A percentile compares a stretch with the other conserved stretches of the same genome.
Conservation (phyloP, 2,113 vertebrate genomes). For the Erythrocercus mccallii region DNA sequence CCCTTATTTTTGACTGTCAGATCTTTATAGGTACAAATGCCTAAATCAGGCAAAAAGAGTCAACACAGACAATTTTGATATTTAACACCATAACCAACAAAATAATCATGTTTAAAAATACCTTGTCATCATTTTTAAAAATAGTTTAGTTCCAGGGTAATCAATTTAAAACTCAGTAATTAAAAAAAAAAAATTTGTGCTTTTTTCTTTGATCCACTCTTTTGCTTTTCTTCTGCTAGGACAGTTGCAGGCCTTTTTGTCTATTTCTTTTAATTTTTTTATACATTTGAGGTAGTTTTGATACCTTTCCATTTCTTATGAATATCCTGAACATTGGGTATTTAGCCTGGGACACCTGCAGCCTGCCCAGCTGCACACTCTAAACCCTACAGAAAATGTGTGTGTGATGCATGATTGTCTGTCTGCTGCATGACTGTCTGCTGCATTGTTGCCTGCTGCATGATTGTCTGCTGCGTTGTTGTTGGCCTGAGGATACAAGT, state of each 20-base stretch:
- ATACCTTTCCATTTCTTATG: neutral
- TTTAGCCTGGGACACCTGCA: neutral
- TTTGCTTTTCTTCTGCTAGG: neutral
- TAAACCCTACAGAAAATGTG: neutral
- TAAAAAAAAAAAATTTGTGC: neutral
- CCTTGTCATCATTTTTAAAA: neutral
- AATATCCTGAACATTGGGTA: neutral
- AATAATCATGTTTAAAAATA: neutral
- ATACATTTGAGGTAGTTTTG: neutral
- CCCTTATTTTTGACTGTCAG: neutral
- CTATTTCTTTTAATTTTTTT: neutral
- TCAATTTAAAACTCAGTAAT: neutral
- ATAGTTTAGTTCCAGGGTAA: neutral
- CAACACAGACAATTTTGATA: neutral
- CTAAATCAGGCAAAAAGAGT: neutral
- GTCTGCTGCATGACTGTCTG: neutral
- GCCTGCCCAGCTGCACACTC: accelerated
- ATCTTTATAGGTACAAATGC: neutral
- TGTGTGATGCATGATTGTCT: neutral
- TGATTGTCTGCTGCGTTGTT: neutral
- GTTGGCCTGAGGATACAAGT: neutral
- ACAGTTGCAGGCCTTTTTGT: neutral
- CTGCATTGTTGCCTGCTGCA: neutral
- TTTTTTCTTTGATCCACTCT: neutral
- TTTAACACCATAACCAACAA: neutral